Conservation (phyloP, 2,888 invertebrate species). For the Fabriciana adippe region DNA sequence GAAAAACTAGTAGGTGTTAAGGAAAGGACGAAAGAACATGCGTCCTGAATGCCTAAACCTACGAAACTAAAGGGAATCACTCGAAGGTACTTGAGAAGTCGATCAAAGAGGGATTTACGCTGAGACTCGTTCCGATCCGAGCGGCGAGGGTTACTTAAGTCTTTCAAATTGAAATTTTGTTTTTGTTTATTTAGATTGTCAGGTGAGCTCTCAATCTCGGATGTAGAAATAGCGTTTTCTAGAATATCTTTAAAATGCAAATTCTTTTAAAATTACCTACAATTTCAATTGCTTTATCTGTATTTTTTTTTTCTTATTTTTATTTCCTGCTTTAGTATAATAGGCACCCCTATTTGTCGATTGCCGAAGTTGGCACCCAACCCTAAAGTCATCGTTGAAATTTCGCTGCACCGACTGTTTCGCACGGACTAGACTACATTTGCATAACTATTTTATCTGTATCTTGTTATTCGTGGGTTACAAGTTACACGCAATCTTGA, state of each 20-base stretch:
- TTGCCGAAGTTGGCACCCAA: constrained; percentile 40
- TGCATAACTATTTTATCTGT: constrained; percentile 60
- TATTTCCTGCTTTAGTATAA: neutral
- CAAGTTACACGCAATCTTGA: constrained; percentile 48
- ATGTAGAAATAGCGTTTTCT: constrained; percentile 33
- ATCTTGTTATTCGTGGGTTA: constrained; percentile 49
- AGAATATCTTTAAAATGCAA: constrained; percentile 12
- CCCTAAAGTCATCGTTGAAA: constrained; percentile 52
- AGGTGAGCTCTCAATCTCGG: constrained; percentile 52
- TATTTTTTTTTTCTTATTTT: neutral
- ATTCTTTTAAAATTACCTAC: constrained; percentile 11
- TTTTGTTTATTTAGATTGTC: constrained; percentile 66
- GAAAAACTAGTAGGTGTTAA: constrained; percentile 42
- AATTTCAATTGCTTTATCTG: neutral
- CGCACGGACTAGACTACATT: constrained; percentile 50
- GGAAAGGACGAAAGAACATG: constrained; percentile 44
- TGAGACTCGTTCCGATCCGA: constrained; percentile 52
- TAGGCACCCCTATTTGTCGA: constrained; percentile 18
- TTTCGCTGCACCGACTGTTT: constrained; percentile 44
- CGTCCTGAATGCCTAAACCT: constrained; percentile 57
- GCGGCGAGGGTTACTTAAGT: constrained; percentile 53
- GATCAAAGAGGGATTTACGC: constrained; percentile 75
- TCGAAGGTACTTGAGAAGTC: constrained; percentile 57
- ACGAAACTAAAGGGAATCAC: constrained; percentile 58
- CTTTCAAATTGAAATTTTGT: constrained; percentile 70